Conservation (phyloP, 2,113 vertebrate genomes). For the Vulpes lagopus region DNA sequence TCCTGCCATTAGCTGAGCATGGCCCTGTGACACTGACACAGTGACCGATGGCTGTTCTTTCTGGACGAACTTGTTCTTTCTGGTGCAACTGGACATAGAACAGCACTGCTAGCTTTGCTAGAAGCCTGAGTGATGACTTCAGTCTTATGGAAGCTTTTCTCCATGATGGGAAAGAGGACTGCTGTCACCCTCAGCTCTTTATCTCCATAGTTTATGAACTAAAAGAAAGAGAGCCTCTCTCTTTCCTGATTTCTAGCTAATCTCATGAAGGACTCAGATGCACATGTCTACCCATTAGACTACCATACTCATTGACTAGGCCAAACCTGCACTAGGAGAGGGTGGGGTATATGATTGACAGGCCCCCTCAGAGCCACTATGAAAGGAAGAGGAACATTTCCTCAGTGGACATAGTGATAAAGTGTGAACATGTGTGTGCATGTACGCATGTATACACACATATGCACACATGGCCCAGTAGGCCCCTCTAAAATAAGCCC, state of each 20-base stretch:
- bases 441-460: fast-evolving
- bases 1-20: neutral
- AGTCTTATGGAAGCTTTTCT: neutral
- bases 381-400: neutral
- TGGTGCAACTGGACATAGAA: neutral
- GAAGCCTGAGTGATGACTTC: neutral
- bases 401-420: neutral
- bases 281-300: fast-evolving
- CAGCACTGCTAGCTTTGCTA: neutral
- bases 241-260: neutral
- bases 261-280: neutral
- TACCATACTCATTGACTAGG: neutral
- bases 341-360: neutral
- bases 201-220: neutral
- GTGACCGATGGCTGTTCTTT: neutral
- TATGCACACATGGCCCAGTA: no score
- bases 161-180: neutral
- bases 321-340: neutral
- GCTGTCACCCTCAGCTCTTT: neutral
- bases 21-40: neutral
- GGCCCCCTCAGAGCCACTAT: neutral
- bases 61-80: no score
- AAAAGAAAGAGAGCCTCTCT: neutral
- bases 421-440: no score
- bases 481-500: neutral